These are phyloP conservation scores for Virgularia gustaviana DNA, from an alignment of 92 coral and sea anemone genomes.

Conservation along the genomic window DNA sequence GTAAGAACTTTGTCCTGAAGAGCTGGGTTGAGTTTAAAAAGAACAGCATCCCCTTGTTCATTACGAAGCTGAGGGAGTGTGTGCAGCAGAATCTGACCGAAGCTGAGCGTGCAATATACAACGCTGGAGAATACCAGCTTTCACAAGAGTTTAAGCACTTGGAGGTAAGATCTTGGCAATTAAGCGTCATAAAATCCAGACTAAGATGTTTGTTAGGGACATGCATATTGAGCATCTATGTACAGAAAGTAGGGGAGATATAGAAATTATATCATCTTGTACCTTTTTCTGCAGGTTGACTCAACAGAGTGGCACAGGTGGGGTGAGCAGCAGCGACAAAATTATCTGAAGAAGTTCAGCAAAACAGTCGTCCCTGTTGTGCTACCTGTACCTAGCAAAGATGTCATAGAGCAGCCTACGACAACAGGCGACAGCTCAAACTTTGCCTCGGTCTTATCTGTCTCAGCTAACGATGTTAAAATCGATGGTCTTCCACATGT, in stretches of 20 bases:
- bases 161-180: conserved; percentile 33
- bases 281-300: conserved; percentile 36
- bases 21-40: conserved; percentile 54
- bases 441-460: background rate
- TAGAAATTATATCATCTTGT: background rate
- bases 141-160: conserved; percentile 39
- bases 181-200: background rate
- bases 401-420: background rate
- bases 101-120: conserved; percentile 53
- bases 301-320: conserved; percentile 51
- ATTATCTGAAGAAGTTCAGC: conserved; percentile 46
- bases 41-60: conserved; percentile 49
- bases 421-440: background rate
- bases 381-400: too few species aligned
- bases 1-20: conserved; percentile 52
- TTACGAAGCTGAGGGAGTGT: conserved; percentile 36
- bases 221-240: background rate
- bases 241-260: background rate
- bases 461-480: background rate
- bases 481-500: conserved; percentile 35
- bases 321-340: conserved; percentile 36
- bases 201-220: background rate
- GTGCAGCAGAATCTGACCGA: conserved; percentile 41
- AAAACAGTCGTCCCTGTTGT: conserved; percentile 19
- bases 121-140: conserved; percentile 47